These are phyloP conservation scores for Epizoanthus illoricatus DNA, from an alignment of 92 coral and sea anemone species.

Conservation along the genomic window DNA sequence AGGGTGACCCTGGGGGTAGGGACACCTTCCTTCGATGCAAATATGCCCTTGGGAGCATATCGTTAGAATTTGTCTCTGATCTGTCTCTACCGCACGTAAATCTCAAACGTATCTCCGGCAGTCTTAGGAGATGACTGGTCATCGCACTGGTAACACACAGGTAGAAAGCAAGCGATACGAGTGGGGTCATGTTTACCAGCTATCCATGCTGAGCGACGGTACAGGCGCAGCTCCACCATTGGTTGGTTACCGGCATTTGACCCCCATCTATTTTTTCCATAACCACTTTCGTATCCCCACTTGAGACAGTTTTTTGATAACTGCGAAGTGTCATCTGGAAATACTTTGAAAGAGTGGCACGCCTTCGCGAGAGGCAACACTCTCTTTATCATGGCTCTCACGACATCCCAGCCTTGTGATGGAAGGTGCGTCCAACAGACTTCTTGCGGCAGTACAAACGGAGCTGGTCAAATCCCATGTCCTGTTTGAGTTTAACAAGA, in stretches of 20 bases:
- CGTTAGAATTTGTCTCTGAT: too few relatives aligned
- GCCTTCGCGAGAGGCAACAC: conserved; percentile 39
- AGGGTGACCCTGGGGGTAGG: too few relatives aligned
- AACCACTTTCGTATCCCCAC: conserved; percentile 46
- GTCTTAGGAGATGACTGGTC: too few relatives aligned
- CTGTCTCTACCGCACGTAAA: too few relatives aligned
- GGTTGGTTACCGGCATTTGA: background rate
- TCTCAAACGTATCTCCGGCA: too few relatives aligned
- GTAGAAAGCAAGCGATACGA: too few relatives aligned
- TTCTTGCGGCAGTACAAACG: conserved; percentile 69
- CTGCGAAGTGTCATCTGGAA: conserved; percentile 62
- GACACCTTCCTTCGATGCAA: too few relatives aligned
- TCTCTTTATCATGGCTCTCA: conserved; percentile 40
- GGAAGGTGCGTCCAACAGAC: conserved; percentile 54
- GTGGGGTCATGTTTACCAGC: too few relatives aligned
- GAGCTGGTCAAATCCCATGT: conserved; percentile 42
- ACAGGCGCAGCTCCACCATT: too few relatives aligned
- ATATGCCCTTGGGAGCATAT: too few relatives aligned
- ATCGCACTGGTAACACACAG: too few relatives aligned
- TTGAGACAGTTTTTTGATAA: conserved; percentile 53
- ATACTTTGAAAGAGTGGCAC: conserved; percentile 53
- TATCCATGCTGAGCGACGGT: too few relatives aligned
- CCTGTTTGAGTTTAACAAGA: background rate
- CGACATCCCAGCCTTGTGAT: conserved; percentile 56
- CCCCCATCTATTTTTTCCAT: background rate